phyloP scores from a whole-genome alignment of 2,888 invertebrate species.

The Phytoseiulus persimilis region DNA sequence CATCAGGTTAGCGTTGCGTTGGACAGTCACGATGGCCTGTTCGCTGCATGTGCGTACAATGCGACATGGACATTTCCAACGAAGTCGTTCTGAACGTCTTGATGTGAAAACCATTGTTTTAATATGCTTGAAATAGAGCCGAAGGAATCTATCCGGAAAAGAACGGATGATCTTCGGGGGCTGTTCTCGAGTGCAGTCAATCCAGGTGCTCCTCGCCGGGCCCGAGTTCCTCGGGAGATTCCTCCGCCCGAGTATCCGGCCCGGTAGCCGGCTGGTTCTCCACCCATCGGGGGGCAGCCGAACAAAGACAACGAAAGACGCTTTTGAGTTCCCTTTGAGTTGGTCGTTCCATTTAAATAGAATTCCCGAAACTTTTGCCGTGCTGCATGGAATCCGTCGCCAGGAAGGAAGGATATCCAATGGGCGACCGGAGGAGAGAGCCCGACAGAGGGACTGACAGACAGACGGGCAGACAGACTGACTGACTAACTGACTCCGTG shows the following conservation, averaged over 20 bases:
- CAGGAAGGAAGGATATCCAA: constrained; percentile 5
- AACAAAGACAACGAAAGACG: not conserved
- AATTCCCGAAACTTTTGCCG: constrained; percentile 36
- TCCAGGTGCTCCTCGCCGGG: not conserved
- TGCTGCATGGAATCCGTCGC: not conserved
- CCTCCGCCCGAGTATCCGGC: not conserved
- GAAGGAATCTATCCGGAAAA: too few species aligned
- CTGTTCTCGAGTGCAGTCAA: not conserved
- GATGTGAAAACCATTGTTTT: too few species aligned
- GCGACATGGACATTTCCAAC: too few species aligned
- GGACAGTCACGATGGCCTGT: too few species aligned
- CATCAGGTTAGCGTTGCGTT: too few species aligned
- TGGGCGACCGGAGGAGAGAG: not conserved
- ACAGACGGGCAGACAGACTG: not conserved
- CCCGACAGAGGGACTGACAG: too few species aligned
- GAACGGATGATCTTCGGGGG: not conserved
- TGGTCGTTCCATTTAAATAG: not conserved
- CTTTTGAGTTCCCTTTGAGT: not conserved
- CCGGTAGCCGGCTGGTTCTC: not conserved
- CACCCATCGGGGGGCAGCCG: not conserved
- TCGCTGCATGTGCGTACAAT: too few species aligned
- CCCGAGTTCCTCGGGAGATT: not conserved
- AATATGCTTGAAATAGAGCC: too few species aligned
- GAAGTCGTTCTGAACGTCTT: too few species aligned
- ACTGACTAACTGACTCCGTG: not conserved